phyloP scores from a whole-genome alignment of 2,888 invertebrate species.

The Cactoblastis cactorum region DNA sequence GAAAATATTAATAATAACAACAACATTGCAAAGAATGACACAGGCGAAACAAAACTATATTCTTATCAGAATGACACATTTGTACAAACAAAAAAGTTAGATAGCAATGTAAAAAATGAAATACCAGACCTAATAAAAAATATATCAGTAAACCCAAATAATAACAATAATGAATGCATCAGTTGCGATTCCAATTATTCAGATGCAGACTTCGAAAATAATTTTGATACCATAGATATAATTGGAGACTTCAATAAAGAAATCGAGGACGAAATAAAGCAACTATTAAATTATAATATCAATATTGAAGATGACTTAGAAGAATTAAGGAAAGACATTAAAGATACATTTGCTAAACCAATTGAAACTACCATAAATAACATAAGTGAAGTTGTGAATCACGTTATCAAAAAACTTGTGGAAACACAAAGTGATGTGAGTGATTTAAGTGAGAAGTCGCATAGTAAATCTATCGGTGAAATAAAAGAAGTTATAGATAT shows the following conservation, averaged over 20 bases:
- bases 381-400: slow-evolving; percentile 74
- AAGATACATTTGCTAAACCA: slow-evolving; percentile 70
- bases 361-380: slow-evolving; percentile 74
- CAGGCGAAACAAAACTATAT: slow-evolving; percentile 29
- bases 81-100: slow-evolving; percentile 31
- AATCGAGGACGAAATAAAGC: slow-evolving; percentile 79
- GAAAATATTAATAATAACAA: slow-evolving; percentile 66
- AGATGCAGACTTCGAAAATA: slow-evolving; percentile 68
- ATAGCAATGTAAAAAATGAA: slow-evolving; percentile 47
- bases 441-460: slow-evolving; percentile 35
- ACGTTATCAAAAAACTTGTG: slow-evolving; percentile 71
- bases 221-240: slow-evolving; percentile 69
- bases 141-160: slow-evolving; percentile 48
- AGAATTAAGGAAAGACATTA: slow-evolving; percentile 70
- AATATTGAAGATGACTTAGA: slow-evolving; percentile 71
- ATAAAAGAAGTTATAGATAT: slow-evolving; percentile 37
- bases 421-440: slow-evolving; percentile 52
- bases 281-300: slow-evolving; percentile 67
- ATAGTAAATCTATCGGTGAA: slow-evolving; percentile 24
- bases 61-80: slow-evolving; percentile 27
- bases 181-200: slow-evolving; percentile 52
- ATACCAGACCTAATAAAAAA: slow-evolving; percentile 70
- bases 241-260: slow-evolving; percentile 81
- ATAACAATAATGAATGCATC: slow-evolving; percentile 48
- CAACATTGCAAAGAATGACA: slow-evolving; percentile 34